These are phyloP conservation scores for Reinhardtius hippoglossoides DNA, from an alignment of 2,113 vertebrate genomes.

Conservation along the genomic window DNA sequence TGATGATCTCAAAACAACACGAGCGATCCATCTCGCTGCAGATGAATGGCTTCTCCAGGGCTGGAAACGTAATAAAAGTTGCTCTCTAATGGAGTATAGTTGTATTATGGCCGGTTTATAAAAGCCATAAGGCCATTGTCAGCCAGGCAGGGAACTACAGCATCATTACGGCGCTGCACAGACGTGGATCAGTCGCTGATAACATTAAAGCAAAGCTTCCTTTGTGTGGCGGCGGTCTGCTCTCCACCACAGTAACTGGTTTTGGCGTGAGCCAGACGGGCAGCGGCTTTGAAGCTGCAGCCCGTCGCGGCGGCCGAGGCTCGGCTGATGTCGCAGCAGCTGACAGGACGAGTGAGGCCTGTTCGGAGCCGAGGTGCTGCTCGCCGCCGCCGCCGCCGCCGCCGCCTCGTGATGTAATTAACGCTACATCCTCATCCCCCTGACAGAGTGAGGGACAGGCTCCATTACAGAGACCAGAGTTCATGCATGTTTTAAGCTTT, in stretches of 20 bases:
- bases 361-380: constrained; percentile 17
- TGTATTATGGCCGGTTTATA: constrained; percentile 66
- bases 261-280: constrained; percentile 89
- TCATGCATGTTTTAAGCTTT: too few relatives aligned
- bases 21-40: constrained; percentile 62
- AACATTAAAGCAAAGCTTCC: constrained; percentile 89
- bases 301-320: constrained; percentile 4
- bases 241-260: constrained; percentile 85
- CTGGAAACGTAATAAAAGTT: constrained; percentile 76
- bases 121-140: constrained; percentile 66
- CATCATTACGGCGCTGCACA: constrained; percentile 61
- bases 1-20: constrained; percentile 53
- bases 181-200: constrained; percentile 85
- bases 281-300: constrained; percentile 84
- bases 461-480: too few relatives aligned
- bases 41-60: constrained; percentile 67
- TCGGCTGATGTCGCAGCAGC: constrained; percentile 23
- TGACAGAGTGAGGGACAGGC: too few relatives aligned
- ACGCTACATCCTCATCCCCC: background rate
- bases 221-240: constrained; percentile 86
- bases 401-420: constrained; percentile 47
- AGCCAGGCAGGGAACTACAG: constrained; percentile 21
- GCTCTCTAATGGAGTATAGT: constrained; percentile 66
- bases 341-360: too few relatives aligned
- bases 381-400: background rate